Conservation (phyloP, 2,113 vertebrate genomes). For the Serinus canaria region DNA sequence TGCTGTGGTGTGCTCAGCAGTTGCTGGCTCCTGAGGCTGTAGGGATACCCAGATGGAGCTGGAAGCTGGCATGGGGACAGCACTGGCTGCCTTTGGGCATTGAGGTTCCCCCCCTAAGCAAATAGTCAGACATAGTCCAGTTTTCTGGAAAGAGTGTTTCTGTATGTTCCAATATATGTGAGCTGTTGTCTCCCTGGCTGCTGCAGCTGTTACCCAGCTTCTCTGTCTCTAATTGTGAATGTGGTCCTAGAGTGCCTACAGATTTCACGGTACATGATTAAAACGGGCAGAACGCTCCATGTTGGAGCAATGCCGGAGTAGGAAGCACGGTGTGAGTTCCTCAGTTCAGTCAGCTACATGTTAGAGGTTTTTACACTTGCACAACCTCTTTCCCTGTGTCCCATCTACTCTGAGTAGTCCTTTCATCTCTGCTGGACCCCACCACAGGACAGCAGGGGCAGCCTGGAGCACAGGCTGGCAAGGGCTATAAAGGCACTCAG, state of each 20-base stretch:
- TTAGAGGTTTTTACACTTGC: background rate
- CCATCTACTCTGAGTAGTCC: background rate
- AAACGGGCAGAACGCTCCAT: background rate
- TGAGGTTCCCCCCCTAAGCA: background rate
- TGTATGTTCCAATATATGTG: background rate
- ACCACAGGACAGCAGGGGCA: background rate
- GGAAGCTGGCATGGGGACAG: background rate
- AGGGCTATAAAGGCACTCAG: accelerated
- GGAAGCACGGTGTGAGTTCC: background rate
- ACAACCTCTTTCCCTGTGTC: background rate
- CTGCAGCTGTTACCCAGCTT: slow-evolving; percentile 12
- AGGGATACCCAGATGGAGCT: background rate
- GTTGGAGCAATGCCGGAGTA: background rate
- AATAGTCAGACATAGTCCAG: background rate
- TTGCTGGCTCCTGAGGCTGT: background rate
- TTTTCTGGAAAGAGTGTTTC: background rate
- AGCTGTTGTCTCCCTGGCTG: background rate
- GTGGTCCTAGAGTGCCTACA: background rate
- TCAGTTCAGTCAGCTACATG: background rate
- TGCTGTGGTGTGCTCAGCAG: background rate
- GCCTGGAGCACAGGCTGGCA: accelerated
- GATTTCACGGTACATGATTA: background rate
- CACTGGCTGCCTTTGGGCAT: background rate
- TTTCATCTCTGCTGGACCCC: background rate
- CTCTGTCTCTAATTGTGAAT: background rate